A percentile compares a stretch with the other conserved stretches of the same genome.
These are phyloP conservation scores for Sakesphorus luctuosus DNA, from an alignment of 2,113 vertebrate genomes.

Conservation along the genomic window DNA sequence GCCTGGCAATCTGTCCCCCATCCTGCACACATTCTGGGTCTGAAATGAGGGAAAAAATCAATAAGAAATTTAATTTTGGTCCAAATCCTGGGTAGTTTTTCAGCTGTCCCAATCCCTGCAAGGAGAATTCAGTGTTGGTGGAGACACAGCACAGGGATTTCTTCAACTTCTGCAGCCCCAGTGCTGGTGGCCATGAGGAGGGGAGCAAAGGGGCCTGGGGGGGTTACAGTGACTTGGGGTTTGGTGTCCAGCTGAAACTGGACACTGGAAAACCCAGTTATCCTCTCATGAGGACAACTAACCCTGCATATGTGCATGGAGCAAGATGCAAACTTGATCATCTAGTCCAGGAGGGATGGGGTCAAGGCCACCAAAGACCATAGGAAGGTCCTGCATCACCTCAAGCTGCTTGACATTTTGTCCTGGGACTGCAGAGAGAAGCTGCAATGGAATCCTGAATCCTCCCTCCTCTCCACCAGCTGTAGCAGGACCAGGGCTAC, in stretches of 20 bases:
- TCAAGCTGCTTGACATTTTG: not conserved
- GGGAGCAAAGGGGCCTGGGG: accelerated
- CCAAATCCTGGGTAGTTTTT: not conserved
- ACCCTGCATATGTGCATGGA: not conserved
- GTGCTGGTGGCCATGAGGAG: not conserved
- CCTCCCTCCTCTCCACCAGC: not conserved
- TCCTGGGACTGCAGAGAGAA: not conserved
- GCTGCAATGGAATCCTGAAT: not conserved
- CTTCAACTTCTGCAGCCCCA: not conserved
- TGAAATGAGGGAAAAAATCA: not conserved
- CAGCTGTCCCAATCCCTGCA: not conserved
- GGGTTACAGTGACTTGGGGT: not conserved
- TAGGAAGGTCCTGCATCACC: not conserved
- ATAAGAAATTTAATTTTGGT: not conserved
- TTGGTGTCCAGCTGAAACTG: too few relatives aligned
- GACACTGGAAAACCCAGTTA: not conserved
- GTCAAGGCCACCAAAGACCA: not conserved
- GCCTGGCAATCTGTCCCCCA: not conserved
- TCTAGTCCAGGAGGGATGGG: not conserved
- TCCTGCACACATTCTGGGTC: too few relatives aligned
- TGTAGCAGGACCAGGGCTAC: not conserved
- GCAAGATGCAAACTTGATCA: not conserved
- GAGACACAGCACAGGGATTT: constrained; percentile 42
- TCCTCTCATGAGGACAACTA: not conserved
- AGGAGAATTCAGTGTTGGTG: constrained; percentile 46